Evolutionary conservation across 2,888 invertebrate genomes (phyloP).

Genomic region (Atethmia centrago): DNA sequence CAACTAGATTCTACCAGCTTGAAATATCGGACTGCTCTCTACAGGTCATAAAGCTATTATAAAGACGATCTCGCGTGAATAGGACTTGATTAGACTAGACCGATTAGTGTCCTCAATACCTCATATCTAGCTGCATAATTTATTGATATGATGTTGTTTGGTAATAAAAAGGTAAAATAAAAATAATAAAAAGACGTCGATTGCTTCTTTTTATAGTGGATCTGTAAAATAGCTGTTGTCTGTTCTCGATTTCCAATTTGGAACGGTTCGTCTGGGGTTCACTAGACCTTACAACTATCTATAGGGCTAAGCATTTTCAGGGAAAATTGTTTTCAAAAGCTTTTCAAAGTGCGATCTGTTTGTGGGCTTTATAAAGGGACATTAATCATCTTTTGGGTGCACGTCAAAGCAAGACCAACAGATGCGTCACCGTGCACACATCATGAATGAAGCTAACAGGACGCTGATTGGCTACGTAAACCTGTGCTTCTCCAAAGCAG

Average conservation of each 20-base stretch:
- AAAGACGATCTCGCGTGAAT: neutral
- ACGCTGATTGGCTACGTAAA: neutral
- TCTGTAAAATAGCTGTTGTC: neutral
- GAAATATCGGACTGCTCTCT: neutral
- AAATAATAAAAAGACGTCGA: neutral
- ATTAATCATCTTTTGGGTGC: neutral
- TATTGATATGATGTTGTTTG: neutral
- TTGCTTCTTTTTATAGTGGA: neutral
- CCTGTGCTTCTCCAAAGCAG: neutral
- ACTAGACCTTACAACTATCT: neutral
- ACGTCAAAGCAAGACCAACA: neutral
- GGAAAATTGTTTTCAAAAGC: neutral
- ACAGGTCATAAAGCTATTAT: neutral
- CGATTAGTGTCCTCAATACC: slow-evolving; percentile 5
- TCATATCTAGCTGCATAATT: neutral
- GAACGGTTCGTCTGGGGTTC: neutral
- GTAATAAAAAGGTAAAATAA: neutral
- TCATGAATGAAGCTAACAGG: slow-evolving; percentile 15
- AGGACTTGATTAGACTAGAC: neutral
- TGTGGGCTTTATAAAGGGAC: neutral
- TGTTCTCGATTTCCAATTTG: slow-evolving; percentile 4
- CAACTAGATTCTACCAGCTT: neutral
- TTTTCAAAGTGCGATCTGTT: neutral
- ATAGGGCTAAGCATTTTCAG: neutral
- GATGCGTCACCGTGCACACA: neutral